Conservation (phyloP, 2,888 invertebrate genomes). For the Coelopa pilipes region DNA sequence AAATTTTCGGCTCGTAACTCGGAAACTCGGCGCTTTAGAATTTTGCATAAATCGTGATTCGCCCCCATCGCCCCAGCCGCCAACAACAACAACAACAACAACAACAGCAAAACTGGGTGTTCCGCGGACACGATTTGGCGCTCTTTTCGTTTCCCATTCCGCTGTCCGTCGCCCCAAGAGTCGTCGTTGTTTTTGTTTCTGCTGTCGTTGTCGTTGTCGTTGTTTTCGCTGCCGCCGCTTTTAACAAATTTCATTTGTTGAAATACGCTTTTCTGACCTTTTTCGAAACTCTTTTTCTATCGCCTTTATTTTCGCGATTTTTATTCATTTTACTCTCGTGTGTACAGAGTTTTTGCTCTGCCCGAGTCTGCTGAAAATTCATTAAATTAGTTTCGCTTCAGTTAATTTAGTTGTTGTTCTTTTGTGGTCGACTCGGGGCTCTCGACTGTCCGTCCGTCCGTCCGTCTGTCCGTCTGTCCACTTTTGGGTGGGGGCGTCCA, state of each 20-base stretch:
- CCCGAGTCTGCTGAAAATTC: too few species aligned
- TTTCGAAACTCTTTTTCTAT: background rate
- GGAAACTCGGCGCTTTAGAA: slow-evolving; percentile 36
- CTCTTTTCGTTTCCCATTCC: slow-evolving; percentile 2
- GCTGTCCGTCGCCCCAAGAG: too few species aligned
- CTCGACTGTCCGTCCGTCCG: too few species aligned
- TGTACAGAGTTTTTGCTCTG: too few species aligned
- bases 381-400: slow-evolving; percentile 34
- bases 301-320: background rate
- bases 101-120: slow-evolving; percentile 37
- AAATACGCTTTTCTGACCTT: slow-evolving; percentile 16
- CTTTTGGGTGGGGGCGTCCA: slow-evolving; percentile 23
- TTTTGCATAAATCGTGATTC: slow-evolving; percentile 56
- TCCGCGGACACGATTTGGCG: slow-evolving; percentile 39
- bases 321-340: background rate
- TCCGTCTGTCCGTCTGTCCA: background rate
- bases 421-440: background rate
- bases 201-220: too few species aligned
- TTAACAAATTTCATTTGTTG: slow-evolving; percentile 28
- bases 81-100: slow-evolving; percentile 15
- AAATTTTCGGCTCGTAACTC: slow-evolving; percentile 4
- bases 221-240: slow-evolving; percentile 3
- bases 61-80: slow-evolving; percentile 4
- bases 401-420: slow-evolving; percentile 32
- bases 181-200: background rate